Base-by-base conservation (phyloP, 2,888 invertebrate species). In the Drosophila anomelani region DNA sequence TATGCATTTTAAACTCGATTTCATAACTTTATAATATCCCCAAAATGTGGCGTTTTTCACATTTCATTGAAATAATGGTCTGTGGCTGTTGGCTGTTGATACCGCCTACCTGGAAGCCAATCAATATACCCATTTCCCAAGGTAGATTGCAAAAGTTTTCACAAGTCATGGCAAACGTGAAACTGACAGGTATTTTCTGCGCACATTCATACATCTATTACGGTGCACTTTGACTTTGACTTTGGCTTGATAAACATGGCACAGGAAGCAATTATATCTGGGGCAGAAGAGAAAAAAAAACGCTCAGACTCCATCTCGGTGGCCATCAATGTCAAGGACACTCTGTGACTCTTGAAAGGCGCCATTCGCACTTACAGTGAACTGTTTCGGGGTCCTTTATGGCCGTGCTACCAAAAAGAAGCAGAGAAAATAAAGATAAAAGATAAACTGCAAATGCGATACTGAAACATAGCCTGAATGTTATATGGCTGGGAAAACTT, bases 221-320 rank as follows among this genome's bases (percentile, higher is more conserved):
- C 51, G 20, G n/a, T 53, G 54, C 56, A 64, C 38, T 41, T 64
- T 34, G 47, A 34, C 63, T 62, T 62, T 61, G 46, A 55, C 57
- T 68, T 62, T 49, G 36, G 59, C 41, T 60, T 64, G 63, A 73
- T 77, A 71, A 62, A 76, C 61, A 41, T 55, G 36, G 9, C 66
- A 59, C 51, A 68, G 80, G 76, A 80, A 80, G 78, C 62, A 85
- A 85, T 82, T 81, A 75, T 76, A 77, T 75, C 58, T 71, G 69
- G 61, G 26, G 26, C 34, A 59, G 58, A 56, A 56, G 64, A 60
- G 44, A 59, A 64, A 47, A 38, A 38, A 32, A 57, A 36, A 34
- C 54, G 43, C 13, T 46, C 43, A 34, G 32, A 32, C 32, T 55
- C 38, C 41, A 29, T 41, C 12, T 17, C 34, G 9, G 32, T n/a